phyloP scores from a whole-genome alignment of 23 tunicate genomes.

The Clavelina lepadiformis region DNA sequence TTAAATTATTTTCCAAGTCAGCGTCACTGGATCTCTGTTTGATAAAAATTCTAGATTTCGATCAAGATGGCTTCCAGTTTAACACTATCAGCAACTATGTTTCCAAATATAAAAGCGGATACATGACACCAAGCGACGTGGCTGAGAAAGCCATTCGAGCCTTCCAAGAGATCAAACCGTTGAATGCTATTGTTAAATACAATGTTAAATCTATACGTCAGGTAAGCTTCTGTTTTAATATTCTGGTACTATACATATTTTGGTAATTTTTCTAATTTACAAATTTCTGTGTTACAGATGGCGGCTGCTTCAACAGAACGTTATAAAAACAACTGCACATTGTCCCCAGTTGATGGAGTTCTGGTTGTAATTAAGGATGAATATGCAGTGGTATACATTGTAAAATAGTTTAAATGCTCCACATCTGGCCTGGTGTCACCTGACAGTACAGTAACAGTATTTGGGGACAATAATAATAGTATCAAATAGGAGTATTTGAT shows the following conservation, averaged over 20 bases:
- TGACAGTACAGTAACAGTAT: too few species aligned
- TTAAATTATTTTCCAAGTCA: too few species aligned
- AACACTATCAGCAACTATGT: slow-evolving; percentile 20
- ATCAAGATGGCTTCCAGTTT: slow-evolving; percentile 12
- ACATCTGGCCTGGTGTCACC: too few species aligned
- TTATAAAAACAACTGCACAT: slow-evolving; percentile 20
- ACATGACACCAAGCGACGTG: slow-evolving; percentile 46
- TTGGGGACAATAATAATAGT: too few species aligned
- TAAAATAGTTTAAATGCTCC: too few species aligned
- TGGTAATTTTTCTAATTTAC: not conserved
- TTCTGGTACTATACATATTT: not conserved
- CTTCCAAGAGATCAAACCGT: slow-evolving; percentile 15
- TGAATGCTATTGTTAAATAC: slow-evolving; percentile 26
- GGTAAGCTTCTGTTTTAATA: slow-evolving; percentile 18
- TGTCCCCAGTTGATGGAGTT: slow-evolving; percentile 79
- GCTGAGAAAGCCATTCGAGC: slow-evolving; percentile 28
- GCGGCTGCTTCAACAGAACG: slow-evolving; percentile 60
- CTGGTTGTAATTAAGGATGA: slow-evolving; percentile 68
- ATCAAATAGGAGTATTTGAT: too few species aligned
- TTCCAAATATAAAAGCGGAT: slow-evolving; percentile 24
- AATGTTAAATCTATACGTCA: slow-evolving; percentile 15
- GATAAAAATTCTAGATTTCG: not conserved
- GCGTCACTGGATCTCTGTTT: not conserved
- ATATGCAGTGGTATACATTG: slow-evolving; percentile 47
- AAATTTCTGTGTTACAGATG: slow-evolving; percentile 14